These are phyloP conservation scores for Peromyscus melanophrys DNA, from an alignment of 2,797 vertebrate species.

Conservation along the genomic window DNA sequence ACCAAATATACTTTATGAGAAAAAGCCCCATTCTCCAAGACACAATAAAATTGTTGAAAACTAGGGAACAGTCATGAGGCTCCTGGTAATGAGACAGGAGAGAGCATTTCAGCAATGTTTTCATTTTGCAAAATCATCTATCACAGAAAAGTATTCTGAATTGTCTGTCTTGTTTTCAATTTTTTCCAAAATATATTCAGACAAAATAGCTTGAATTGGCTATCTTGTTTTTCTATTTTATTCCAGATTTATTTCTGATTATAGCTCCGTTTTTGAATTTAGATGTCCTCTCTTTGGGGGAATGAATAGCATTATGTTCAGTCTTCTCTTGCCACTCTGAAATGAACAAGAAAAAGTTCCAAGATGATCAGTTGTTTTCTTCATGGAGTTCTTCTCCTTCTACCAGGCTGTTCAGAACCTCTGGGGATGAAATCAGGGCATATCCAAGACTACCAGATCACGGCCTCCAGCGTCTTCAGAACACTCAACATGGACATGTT, in stretches of 20 bases:
- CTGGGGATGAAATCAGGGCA: conserved; percentile 99
- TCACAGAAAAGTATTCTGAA: conserved; percentile 74
- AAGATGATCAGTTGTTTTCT: conserved; percentile 48
- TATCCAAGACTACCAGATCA: conserved; percentile 98
- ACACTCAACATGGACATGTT: conserved; percentile 99
- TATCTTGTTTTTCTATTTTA: conserved; percentile 81
- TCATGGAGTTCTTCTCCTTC: conserved; percentile 77
- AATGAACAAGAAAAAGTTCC: conserved; percentile 29
- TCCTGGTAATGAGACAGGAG: conserved; percentile 70
- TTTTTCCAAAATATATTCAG: conserved; percentile 77
- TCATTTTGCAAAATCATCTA: conserved; percentile 77
- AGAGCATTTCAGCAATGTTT: conserved; percentile 70
- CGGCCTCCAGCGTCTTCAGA: conserved; percentile 97
- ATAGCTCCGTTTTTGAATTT: conserved; percentile 64
- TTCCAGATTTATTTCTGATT: conserved; percentile 82
- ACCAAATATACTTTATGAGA: conserved; percentile 73
- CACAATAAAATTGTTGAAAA: conserved; percentile 62
- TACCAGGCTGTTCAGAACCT: conserved; percentile 97
- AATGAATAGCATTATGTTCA: conserved; percentile 75
- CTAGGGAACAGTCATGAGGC: conserved; percentile 18
- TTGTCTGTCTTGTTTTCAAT: conserved; percentile 80
- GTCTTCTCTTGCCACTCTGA: conserved; percentile 71
- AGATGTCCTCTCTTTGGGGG: conserved; percentile 62
- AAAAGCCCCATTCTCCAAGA: conserved; percentile 72
- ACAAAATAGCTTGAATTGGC: conserved; percentile 79